These are phyloP conservation scores for Hippocampus barbouri DNA, from an alignment of 2,113 vertebrate species.

Conservation along the genomic window DNA sequence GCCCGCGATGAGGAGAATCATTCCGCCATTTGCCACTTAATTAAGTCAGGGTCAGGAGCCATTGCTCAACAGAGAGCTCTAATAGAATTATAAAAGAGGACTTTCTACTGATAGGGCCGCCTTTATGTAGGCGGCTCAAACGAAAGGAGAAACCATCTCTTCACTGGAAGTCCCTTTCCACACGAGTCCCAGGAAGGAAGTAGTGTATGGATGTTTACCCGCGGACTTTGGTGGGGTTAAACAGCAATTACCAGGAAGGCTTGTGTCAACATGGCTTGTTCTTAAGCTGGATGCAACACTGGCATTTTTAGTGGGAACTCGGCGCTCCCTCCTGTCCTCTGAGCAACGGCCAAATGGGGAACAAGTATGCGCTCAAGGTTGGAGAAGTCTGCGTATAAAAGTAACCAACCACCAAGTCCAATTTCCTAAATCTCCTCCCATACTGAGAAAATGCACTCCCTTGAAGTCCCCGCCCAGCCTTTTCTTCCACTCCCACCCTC, in stretches of 20 bases:
- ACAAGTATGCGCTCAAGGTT: slow-evolving; percentile 65
- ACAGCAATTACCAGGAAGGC: slow-evolving; percentile 16
- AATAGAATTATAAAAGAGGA: slow-evolving; percentile 68
- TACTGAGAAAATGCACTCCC: slow-evolving; percentile 66
- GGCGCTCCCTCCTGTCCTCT: slow-evolving; percentile 58
- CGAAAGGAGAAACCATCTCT: slow-evolving; percentile 58
- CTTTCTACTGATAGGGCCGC: slow-evolving; percentile 55
- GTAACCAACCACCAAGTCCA: slow-evolving; percentile 61
- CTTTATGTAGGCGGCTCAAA: slow-evolving; percentile 52
- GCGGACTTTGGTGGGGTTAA: slow-evolving; percentile 27
- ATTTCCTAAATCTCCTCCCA: slow-evolving; percentile 70
- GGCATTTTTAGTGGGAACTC: slow-evolving; percentile 60
- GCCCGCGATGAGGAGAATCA: slow-evolving; percentile 72
- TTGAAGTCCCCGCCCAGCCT: slow-evolving; percentile 40
- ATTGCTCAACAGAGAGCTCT: slow-evolving; percentile 61
- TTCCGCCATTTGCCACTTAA: slow-evolving; percentile 77
- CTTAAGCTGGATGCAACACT: slow-evolving; percentile 17
- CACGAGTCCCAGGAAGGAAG: slow-evolving; percentile 22
- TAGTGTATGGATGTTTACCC: slow-evolving; percentile 42
- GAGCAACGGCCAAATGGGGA: slow-evolving; percentile 70
- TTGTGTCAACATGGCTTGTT: slow-evolving; percentile 23
- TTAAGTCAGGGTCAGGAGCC: slow-evolving; percentile 75
- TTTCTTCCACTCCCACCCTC: slow-evolving; percentile 24
- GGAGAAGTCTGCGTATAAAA: slow-evolving; percentile 35
- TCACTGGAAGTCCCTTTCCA: slow-evolving; percentile 50